Base-by-base conservation (phyloP, 2,797 vertebrate genomes). In the Myripristis murdjan region DNA sequence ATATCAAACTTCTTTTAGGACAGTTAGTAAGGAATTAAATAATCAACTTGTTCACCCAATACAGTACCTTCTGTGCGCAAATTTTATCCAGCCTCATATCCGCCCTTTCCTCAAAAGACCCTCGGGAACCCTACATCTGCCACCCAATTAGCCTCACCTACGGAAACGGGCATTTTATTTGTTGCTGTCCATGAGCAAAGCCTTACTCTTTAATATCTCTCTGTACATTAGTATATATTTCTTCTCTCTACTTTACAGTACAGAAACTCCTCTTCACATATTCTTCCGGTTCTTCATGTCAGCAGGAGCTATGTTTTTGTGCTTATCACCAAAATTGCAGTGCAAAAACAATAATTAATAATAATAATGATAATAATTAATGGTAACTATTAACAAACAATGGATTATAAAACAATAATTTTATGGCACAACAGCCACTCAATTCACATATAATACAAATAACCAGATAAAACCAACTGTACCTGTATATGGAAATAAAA, bases 281-380 rank as follows among this genome's bases (percentile, higher is more conserved):
- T 96, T 96, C 95, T 91, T 95, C 94, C 95, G 93, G 93, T 96
- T 97, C 97, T 98, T 98, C 96, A 97, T 96, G 95, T 98, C 96
- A 97, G 94, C 95, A 97, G 97, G 97, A 98, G 97, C 96, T 95
- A 95, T 96, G 95, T 93, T 96, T 97, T 99, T 99, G 98, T 99
- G 98, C 98, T 99, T 99, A 97, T 99, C 97, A 98, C 97, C 97
- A 99, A 99, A 98, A 96, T 97, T 92, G 97, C 97, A 99, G 98
- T 99, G 98, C 98, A 99, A 99, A 95, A 95, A 97, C 94, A 97
- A 97, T 95, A 96, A 97, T 96, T 95, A 96, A 96, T 95, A 95
- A 85, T 81, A 88, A 91, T 82, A 86, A 94, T 91, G 78, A 92
- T 88, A 80, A 79, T 92, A 97, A 98, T 97, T 90, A 92, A 94